These are phyloP conservation scores for Epinephelus awoara DNA, from an alignment of 2,797 vertebrate genomes.

Conservation along the genomic window DNA sequence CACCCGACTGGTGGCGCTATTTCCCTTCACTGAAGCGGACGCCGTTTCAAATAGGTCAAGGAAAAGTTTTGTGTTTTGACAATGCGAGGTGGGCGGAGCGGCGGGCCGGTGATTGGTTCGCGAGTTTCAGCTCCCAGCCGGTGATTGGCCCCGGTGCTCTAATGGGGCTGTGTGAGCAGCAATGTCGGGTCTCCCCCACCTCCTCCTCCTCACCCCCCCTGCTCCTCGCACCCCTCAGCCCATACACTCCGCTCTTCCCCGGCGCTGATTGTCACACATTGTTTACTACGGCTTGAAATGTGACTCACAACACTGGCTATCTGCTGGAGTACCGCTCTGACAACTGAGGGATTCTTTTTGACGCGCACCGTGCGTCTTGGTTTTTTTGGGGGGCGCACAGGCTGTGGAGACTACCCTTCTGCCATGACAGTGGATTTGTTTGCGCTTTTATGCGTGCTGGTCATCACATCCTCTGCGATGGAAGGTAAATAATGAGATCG, in stretches of 20 bases:
- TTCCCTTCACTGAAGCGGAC: constrained; percentile 72
- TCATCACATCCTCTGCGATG: constrained; percentile 84
- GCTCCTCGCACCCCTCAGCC: constrained; percentile 54
- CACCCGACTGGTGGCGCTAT: constrained; percentile 78
- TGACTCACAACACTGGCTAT: constrained; percentile 82
- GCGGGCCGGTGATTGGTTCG: constrained; percentile 77
- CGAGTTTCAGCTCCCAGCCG: constrained; percentile 67
- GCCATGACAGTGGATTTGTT: constrained; percentile 88
- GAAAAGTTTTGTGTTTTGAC: constrained; percentile 88
- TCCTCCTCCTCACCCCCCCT: background rate
- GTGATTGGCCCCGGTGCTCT: constrained; percentile 81
- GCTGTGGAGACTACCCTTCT: constrained; percentile 80
- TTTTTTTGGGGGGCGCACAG: constrained; percentile 67
- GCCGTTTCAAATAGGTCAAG: constrained; percentile 75
- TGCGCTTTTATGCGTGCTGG: constrained; percentile 82
- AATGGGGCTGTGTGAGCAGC: constrained; percentile 70
- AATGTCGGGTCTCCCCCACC: constrained; percentile 65
- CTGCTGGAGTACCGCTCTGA: constrained; percentile 83
- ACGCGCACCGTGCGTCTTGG: constrained; percentile 80
- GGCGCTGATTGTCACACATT: constrained; percentile 82
- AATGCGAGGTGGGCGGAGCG: constrained; percentile 78
- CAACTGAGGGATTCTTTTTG: constrained; percentile 80
- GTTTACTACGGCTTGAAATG: constrained; percentile 89
- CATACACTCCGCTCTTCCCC: constrained; percentile 65
- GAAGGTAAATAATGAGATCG: constrained; percentile 84